Percentiles rank a stretch among this genome's conserved stretches.
Evolutionary conservation across 1,140 invertebrate genomes (phyloP).

Genomic region (Nebria ingens): DNA sequence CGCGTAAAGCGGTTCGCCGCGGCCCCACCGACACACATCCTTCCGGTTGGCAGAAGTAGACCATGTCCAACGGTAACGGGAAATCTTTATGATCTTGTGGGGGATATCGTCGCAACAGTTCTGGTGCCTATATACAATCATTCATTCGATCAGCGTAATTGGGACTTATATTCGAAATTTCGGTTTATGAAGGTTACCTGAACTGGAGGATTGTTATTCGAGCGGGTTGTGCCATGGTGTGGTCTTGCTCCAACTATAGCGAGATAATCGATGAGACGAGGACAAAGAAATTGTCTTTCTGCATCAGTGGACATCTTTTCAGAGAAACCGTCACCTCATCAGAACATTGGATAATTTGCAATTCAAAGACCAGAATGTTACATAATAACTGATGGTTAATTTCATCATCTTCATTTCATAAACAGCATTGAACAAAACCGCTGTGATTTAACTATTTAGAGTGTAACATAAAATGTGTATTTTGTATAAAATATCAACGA

Average conservation of each 20-base stretch:
- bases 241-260: constrained; percentile 86
- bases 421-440: no score
- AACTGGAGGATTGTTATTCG: constrained; percentile 54
- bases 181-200: no score
- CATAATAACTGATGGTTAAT: no score
- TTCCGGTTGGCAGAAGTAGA: constrained; percentile 99
- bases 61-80: constrained; percentile 91
- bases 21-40: constrained; percentile 89
- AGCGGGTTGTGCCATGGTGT: constrained; percentile 50
- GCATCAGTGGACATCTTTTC: constrained; percentile 39
- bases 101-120: constrained; percentile 91
- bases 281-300: constrained; percentile 72
- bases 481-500: no score
- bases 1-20: constrained; percentile 69
- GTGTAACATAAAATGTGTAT: no score
- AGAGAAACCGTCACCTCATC: neutral
- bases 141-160: constrained; percentile 10
- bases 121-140: constrained; percentile 53
- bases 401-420: no score
- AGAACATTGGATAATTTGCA: neutral
- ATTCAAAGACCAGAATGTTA: no score
- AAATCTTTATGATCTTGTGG: constrained; percentile 97
- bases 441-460: no score
- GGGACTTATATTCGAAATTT: no score
- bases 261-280: constrained; percentile 86